Percentiles rank a stretch among this genome's conserved stretches.
phyloP scores from a whole-genome alignment of 2,113 vertebrate species.

The Saccopteryx leptura region DNA sequence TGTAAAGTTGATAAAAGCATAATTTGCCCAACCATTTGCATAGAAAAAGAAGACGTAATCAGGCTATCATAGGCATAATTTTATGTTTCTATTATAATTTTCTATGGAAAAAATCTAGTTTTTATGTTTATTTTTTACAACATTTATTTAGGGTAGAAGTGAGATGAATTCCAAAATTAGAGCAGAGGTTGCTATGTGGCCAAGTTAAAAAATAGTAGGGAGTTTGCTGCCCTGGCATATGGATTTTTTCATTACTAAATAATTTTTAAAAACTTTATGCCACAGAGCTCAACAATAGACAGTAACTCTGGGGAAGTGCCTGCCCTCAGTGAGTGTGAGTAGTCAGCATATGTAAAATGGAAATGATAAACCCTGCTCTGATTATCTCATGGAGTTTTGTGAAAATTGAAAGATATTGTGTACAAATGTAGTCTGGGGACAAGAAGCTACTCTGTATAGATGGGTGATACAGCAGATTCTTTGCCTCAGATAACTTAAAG shows the following conservation, averaged over 20 bases:
- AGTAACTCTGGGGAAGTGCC: background rate
- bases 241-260: background rate
- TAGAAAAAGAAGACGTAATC: background rate
- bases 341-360: background rate
- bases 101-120: background rate
- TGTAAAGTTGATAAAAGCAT: slow-evolving; percentile 26
- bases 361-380: background rate
- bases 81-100: slow-evolving; percentile 50
- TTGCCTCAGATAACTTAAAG: slow-evolving; percentile 30
- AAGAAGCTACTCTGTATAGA: background rate
- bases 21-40: background rate
- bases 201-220: slow-evolving; percentile 38
- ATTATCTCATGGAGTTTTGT: background rate
- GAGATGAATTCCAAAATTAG: slow-evolving; percentile 34
- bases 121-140: slow-evolving; percentile 53
- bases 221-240: background rate
- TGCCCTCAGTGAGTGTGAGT: background rate
- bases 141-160: slow-evolving; percentile 13
- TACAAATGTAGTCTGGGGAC: background rate
- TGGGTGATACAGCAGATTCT: background rate
- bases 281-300: background rate
- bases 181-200: background rate
- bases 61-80: background rate
- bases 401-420: background rate
- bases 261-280: background rate